Base-by-base conservation (phyloP, 2,113 vertebrate genomes). In the Azemiops feae region DNA sequence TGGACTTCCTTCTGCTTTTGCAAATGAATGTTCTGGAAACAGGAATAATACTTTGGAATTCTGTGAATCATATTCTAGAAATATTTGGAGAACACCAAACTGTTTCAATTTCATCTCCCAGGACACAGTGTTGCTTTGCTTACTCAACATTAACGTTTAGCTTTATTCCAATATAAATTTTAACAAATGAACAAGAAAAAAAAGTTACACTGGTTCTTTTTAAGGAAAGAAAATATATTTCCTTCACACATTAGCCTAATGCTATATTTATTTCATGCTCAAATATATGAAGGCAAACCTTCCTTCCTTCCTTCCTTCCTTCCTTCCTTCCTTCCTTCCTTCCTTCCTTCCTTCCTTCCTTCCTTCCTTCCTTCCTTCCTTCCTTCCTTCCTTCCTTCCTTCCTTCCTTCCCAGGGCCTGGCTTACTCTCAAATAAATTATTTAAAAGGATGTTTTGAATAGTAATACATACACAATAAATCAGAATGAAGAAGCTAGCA, bases 381-480 rank as follows among this genome's bases (percentile, higher is more conserved):
- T 8, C 11, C 74, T 93, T 22, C 0, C 0, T 4, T 81, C 6
- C 52, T 50, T 92, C 54, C 8, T 43, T 0, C 64, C 39, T 92
- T 0, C 45, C 52, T 96, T 93, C 10, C 85, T 25, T 11, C 93
- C 92, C 54, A 10, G 11, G 30, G 94, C 18, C 34, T 94, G 57
- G 69, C 69, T 90, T 89, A 25, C 90, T 30, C 92, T 34, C 92
- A 94, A 92, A 91, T 47, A 92, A 95, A 95, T 94, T 92, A 95
- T 85, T 10, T 8, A 95, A 92, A 96, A 93, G 81, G 92, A 23
- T n/a, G 85, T 85, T 0, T n/a, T 69, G 8, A 93, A 57, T 87
- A 27, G 0, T 50, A 95, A 91, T 91, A 94, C 90, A 93, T 93
- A 57, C 57, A 85, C 88, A 93, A 43, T 39, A 94, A 94, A 94